Evolutionary conservation across 2,797 vertebrate genomes (phyloP).

Genomic region (Atherinosoma microstoma): DNA sequence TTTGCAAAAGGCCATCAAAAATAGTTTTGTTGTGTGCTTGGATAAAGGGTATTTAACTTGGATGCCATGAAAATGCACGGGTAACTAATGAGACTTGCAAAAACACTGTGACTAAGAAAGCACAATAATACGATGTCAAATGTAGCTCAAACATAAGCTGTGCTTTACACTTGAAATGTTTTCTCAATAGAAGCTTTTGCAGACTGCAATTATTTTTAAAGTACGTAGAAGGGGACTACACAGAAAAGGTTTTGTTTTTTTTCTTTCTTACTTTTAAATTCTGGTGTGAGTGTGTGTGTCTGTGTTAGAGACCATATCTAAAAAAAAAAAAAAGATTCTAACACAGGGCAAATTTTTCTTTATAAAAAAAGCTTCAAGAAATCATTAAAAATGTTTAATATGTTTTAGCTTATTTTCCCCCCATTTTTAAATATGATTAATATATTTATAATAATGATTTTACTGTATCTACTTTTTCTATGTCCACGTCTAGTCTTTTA

Average conservation of each 20-base stretch:
- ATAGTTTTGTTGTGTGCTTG: background rate
- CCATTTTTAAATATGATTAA: background rate
- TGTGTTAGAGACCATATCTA: background rate
- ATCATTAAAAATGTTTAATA: background rate
- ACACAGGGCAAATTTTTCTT: background rate
- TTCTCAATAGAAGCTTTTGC: background rate
- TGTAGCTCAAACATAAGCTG: background rate
- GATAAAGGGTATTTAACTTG: background rate
- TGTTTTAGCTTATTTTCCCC: background rate
- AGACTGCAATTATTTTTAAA: background rate
- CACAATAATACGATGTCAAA: background rate
- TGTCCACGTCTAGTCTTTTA: background rate
- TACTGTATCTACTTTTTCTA: background rate
- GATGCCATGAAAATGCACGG: background rate
- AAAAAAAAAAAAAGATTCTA: background rate
- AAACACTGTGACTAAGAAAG: background rate
- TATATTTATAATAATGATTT: background rate
- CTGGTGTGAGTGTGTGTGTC: too few relatives aligned
- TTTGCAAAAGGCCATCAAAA: background rate
- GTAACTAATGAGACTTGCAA: background rate
- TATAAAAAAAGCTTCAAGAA: background rate
- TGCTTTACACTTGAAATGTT: background rate
- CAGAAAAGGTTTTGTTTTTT: background rate
- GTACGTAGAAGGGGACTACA: background rate
- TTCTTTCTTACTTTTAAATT: background rate